Evolutionary conservation across 2,113 vertebrate genomes (phyloP).

Genomic region (Sylvietta virens): DNA sequence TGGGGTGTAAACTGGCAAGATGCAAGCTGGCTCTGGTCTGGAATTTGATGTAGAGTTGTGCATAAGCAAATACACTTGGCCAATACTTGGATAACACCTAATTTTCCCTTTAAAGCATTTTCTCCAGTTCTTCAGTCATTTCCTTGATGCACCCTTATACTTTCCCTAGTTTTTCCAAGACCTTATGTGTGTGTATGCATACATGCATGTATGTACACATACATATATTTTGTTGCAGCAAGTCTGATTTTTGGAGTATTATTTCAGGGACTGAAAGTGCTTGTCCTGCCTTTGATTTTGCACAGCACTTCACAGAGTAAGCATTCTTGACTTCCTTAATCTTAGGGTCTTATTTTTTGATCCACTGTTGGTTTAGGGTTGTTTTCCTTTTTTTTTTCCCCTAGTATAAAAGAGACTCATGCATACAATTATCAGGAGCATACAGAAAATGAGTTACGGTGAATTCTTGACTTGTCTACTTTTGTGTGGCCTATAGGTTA

Average conservation of each 20-base stretch:
- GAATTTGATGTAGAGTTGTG: not conserved
- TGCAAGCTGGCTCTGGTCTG: conserved; percentile 36
- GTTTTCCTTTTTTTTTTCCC: not conserved
- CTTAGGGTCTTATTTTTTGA: not conserved
- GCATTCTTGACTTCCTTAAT: not conserved
- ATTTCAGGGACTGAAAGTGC: not conserved
- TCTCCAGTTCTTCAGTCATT: conserved; percentile 8
- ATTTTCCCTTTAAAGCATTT: conserved; percentile 24
- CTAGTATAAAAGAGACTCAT: not conserved
- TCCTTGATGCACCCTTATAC: conserved; percentile 36
- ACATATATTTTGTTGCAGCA: not conserved
- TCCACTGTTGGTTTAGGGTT: not conserved
- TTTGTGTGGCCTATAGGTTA: not conserved
- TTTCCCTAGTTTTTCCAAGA: not conserved
- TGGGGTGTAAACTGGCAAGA: conserved; percentile 40
- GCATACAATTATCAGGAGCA: not conserved
- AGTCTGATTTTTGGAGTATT: not conserved
- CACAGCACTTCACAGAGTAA: not conserved
- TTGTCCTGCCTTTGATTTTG: not conserved
- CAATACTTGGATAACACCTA: conserved; percentile 12
- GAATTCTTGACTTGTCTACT: not conserved
- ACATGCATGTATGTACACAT: not conserved
- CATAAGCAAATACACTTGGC: conserved; percentile 46
- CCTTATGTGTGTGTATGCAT: not conserved
- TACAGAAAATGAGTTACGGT: not conserved